These are phyloP conservation scores for Rhinolophus ferrumequinum DNA, from an alignment of 2,113 vertebrate species.

Conservation along the genomic window DNA sequence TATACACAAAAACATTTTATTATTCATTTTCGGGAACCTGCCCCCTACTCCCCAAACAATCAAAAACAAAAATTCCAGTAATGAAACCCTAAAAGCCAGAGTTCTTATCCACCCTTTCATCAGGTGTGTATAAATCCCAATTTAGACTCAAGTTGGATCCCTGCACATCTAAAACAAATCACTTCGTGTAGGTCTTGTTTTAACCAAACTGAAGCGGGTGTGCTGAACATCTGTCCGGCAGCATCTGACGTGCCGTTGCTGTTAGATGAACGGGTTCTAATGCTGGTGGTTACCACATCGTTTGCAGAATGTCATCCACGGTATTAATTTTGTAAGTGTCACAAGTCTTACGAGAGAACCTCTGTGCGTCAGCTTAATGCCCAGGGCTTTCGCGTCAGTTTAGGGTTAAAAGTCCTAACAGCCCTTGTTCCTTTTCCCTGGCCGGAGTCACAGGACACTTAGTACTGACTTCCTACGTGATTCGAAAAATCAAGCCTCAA, in stretches of 20 bases:
- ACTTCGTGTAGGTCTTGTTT: neutral
- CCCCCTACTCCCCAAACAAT: neutral
- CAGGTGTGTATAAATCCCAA: neutral
- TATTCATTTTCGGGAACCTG: neutral
- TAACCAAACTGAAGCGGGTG: neutral
- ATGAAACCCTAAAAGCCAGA: neutral
- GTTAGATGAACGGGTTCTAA: neutral
- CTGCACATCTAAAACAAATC: neutral
- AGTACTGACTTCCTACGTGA: constrained; percentile 33
- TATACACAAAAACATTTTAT: neutral
- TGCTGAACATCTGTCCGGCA: neutral
- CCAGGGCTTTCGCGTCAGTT: constrained; percentile 65
- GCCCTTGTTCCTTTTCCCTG: neutral
- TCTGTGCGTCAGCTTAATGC: constrained; percentile 51
- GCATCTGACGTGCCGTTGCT: neutral
- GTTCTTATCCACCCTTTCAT: neutral
- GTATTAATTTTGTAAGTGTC: constrained; percentile 31
- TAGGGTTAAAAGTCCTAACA: constrained; percentile 58
- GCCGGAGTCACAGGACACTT: constrained; percentile 26
- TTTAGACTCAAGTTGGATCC: neutral
- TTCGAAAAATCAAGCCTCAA: constrained; percentile 62
- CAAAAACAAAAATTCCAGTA: neutral
- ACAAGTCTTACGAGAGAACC: constrained; percentile 57
- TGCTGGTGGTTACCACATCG: neutral
- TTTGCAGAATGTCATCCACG: neutral